Percentiles rank a stretch among this genome's conserved stretches.
Evolutionary conservation across 2,113 vertebrate species (phyloP).

Genomic region (Plecotus auritus): DNA sequence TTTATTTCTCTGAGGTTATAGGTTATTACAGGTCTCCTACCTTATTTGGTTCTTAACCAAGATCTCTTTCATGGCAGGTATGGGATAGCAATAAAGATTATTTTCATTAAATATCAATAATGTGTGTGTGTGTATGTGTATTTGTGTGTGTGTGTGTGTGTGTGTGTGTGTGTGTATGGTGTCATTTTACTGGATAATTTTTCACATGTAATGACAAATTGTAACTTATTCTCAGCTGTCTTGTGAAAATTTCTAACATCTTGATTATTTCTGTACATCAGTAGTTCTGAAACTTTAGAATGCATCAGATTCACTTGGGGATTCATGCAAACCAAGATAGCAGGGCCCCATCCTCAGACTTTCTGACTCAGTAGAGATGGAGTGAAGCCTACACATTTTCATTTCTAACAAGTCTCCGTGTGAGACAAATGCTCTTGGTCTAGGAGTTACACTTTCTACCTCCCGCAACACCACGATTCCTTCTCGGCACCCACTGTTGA

Average conservation of each 20-base stretch:
- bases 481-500: background rate
- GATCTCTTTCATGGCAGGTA: background rate
- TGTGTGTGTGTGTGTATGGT: background rate
- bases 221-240: background rate
- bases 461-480: no score
- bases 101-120: slow-evolving; percentile 11
- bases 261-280: background rate
- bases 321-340: background rate
- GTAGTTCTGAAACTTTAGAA: background rate
- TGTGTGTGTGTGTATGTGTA: no score
- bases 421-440: background rate
- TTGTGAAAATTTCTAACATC: background rate
- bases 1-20: background rate
- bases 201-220: background rate
- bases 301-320: background rate
- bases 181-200: background rate
- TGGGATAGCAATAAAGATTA: background rate
- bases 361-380: background rate
- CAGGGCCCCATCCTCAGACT: background rate
- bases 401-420: background rate
- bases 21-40: background rate
- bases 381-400: background rate
- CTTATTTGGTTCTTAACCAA: background rate
- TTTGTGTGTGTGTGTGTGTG: background rate
- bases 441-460: background rate